phyloP scores from a whole-genome alignment of 1,140 invertebrate species.

The Macrobrachium nipponense region DNA sequence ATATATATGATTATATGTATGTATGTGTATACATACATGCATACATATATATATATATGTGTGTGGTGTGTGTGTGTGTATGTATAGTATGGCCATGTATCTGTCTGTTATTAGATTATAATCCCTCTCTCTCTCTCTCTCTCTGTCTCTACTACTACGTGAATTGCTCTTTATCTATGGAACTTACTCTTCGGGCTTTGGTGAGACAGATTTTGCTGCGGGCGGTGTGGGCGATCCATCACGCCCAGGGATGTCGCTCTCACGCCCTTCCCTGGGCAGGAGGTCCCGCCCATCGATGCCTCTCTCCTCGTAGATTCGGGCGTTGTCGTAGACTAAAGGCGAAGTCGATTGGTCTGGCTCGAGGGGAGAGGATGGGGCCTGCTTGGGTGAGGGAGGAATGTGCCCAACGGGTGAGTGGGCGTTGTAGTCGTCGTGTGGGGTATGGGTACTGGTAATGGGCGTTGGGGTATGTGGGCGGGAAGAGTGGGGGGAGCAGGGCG shows the following conservation, averaged over 20 bases:
- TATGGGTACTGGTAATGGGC: background rate
- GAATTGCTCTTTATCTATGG: too few relatives aligned
- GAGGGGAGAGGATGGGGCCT: background rate
- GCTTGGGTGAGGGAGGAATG: background rate
- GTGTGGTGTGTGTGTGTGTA: too few relatives aligned
- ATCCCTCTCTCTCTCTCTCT: constrained; percentile 31
- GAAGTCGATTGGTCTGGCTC: constrained; percentile 29
- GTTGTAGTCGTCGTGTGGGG: constrained; percentile 30
- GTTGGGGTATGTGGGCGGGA: constrained; percentile 37
- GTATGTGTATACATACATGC: too few relatives aligned
- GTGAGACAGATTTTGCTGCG: constrained; percentile 20
- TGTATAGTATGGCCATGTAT: too few relatives aligned
- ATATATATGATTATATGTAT: too few relatives aligned
- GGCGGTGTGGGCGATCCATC: constrained; percentile 12
- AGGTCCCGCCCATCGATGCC: constrained; percentile 4
- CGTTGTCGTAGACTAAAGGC: constrained; percentile 21
- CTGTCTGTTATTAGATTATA: background rate
- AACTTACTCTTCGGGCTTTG: constrained; percentile 41
- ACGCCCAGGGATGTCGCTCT: background rate
- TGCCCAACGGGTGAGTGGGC: constrained; percentile 36
- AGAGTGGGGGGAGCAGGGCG: constrained; percentile 11
- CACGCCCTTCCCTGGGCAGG: background rate
- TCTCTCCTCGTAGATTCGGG: constrained; percentile 20
- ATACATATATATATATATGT: too few relatives aligned
- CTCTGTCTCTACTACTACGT: constrained; percentile 4